Evolutionary conservation across 2,113 vertebrate species (phyloP), one percentile per base, ranked within the genome.

Genomic region (Poecile atricapillus): DNA sequence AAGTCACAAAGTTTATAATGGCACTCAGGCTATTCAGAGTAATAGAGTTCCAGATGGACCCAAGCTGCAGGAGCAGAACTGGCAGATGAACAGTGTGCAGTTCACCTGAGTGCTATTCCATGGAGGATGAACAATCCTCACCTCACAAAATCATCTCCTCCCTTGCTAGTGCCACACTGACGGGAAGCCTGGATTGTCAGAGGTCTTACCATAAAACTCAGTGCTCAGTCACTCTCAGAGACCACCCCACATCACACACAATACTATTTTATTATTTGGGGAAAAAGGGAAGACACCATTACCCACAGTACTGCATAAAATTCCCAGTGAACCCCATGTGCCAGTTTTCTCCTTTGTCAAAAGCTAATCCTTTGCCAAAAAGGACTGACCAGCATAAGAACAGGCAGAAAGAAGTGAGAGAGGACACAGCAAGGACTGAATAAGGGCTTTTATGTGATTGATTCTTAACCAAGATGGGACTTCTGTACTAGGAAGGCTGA

Each of bases 251-350:
- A 21, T 4, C 13, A 31, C 41, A 58, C 50, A 58, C 7, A 73
- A 13, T 1, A 39, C 3, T 8, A 2, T 3, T 49, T 5, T 43
- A 43, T 43, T 39, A 39, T 39, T 15, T 21, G 14, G n/a, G 41
- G 24, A 6, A 77, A 47, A 50, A 69, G 16, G 13, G 21, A 22
- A 62, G 44, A 20, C 19, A 37, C 11, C 37, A 22, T 11, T 14
- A 52, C 22, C 59, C 47, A 53, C 19, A 62, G 27, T 1, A 12
- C n/a, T 22, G 16, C 20, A 27, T 4, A 37, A 37, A 50, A 87
- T 6, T 22, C 50, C 60, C 37, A 65, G 1, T 5, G 30, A 73
- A 31, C 2, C 3, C 17, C 13, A 43, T 0, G 4, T 24, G 52
- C 39, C 53, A 24, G 25, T 35, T 62, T 53, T 37, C 16, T 19